Conservation (phyloP, 2,888 invertebrate species). For the Isoperla grammatica region DNA sequence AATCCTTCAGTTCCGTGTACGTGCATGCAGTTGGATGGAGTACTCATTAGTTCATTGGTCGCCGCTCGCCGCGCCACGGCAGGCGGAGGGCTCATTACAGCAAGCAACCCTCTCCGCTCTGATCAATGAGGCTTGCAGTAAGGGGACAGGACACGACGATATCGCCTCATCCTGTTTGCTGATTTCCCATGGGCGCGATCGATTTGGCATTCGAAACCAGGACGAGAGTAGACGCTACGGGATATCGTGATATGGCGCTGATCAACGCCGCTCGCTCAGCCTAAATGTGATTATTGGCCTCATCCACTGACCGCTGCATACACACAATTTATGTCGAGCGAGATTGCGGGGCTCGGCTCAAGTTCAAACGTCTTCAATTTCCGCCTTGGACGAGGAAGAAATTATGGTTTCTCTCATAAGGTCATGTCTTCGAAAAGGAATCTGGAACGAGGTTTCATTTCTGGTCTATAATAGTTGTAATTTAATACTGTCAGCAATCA, state of each 20-base stretch:
- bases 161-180: conserved; percentile 30
- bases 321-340: not conserved
- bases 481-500: no score
- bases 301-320: conserved; percentile 13
- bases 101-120: conserved; percentile 6
- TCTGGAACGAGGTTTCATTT: no score
- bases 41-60: conserved; percentile 1
- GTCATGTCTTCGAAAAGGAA: no score
- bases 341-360: no score
- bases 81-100: conserved; percentile 8
- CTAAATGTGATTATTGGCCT: conserved; percentile 26
- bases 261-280: not conserved
- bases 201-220: conserved; percentile 29
- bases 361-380: no score
- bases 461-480: no score
- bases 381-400: no score
- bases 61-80: not conserved
- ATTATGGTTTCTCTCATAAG: no score
- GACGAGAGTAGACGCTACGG: conserved; percentile 21
- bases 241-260: no score
- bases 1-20: not conserved
- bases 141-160: conserved; percentile 18
- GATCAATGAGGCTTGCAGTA: conserved; percentile 22
- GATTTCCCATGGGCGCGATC: conserved; percentile 30
- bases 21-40: not conserved